Base-by-base conservation (phyloP, 2,113 vertebrate genomes). In the Clarias gariepinus region DNA sequence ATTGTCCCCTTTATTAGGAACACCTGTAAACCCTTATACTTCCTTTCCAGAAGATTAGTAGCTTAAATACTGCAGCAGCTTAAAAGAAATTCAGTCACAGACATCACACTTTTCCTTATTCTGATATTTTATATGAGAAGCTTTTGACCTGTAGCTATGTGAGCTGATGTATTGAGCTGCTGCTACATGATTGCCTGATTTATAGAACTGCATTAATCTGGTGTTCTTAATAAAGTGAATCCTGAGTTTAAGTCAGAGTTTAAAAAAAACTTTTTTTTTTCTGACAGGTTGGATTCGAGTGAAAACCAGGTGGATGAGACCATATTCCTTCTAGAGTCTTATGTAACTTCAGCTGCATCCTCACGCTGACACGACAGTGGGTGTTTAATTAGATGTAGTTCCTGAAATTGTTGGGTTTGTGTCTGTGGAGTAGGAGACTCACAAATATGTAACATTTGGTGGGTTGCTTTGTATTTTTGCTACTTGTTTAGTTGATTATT, bases 241-340 rank as follows among this genome's bases (percentile, higher is more conserved):
- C 47, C 47, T 47, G 47, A 47, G 5, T 8, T 47, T 47, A 47
- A 7, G 47, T 73, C 30, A 52, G 53, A 13, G 64, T 9, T 55
- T 0, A 61, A 13, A 23, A 60, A 60, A 80, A 33, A 18, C n/a
- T 8, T 2, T 74, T 52, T 85, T 47, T 69, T 52, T 60, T 57
- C 30, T 4, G 23, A 64, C 92, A 99, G 98, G 94, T 91, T 98
- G 71, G 98, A 99, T 77, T 96, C 96, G 81, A 97, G 96, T 53
- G 98, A 98, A 90, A 97, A 96, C 91, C 97, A 98, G 86, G 97
- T 98, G 19, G 97, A 98, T 36, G 98, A 99, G 92, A 97, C 96
- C 82, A 96, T 98, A 86, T 98, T 99, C 85, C 93, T 98, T 18
- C 89, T 99, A 61, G 96, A 98, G 85, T 96, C 96, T 0, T 98